Percentiles rank a stretch among this genome's conserved stretches.
Evolutionary conservation across 2,888 invertebrate species (phyloP).

Genomic region (Liopterus haemorrhoidalis): DNA sequence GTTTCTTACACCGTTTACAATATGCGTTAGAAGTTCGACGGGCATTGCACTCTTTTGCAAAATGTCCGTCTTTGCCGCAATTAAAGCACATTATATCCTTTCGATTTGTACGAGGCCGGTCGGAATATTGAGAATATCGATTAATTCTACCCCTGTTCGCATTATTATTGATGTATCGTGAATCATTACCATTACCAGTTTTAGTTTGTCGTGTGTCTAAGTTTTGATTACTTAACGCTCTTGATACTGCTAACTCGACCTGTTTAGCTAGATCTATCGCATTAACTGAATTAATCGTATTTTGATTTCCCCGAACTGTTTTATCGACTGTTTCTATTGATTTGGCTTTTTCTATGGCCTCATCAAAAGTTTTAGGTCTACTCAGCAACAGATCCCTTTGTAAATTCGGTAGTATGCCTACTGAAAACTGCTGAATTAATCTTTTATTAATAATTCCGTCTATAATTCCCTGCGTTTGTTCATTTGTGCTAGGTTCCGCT

Average conservation of each 20-base stretch:
- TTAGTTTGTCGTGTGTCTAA: too few species aligned
- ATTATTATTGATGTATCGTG: too few species aligned
- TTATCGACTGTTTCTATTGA: background rate
- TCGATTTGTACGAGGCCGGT: background rate
- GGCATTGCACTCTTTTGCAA: background rate
- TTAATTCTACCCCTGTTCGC: too few species aligned
- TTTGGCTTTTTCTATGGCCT: background rate
- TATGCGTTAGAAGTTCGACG: background rate
- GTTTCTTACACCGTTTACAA: background rate
- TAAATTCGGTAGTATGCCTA: background rate
- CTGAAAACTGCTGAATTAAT: background rate
- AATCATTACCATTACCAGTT: too few species aligned
- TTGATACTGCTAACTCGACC: too few species aligned
- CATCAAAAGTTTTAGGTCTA: background rate
- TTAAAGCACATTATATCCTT: conserved; percentile 1
- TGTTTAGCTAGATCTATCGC: too few species aligned
- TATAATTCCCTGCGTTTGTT: background rate
- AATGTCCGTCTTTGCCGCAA: background rate
- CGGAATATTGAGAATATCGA: too few species aligned
- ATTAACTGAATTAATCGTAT: background rate
- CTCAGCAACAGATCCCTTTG: background rate
- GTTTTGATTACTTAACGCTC: too few species aligned
- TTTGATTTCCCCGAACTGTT: background rate
- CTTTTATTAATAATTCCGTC: background rate
- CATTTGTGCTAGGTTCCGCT: background rate